phyloP scores from a whole-genome alignment of 2,888 invertebrate species.

The Eulithis testata region DNA sequence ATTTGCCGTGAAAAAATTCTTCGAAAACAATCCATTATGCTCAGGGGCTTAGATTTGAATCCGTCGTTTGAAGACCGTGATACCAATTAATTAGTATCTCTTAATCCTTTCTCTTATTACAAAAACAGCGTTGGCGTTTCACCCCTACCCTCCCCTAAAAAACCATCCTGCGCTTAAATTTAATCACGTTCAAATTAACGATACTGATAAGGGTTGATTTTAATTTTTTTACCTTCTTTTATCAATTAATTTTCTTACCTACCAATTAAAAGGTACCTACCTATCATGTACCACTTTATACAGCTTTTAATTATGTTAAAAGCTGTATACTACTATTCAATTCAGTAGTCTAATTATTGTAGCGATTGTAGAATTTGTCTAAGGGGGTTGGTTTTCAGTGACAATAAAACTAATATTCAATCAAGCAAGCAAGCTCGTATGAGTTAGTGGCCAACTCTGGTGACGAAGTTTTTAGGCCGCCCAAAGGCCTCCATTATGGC shows the following conservation, averaged over 20 bases:
- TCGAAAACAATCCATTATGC: conserved; percentile 29
- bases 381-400: too few species aligned
- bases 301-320: too few species aligned
- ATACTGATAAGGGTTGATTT: conserved; percentile 31
- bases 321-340: too few species aligned
- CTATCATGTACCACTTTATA: neutral
- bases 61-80: conserved; percentile 33
- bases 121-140: conserved; percentile 42
- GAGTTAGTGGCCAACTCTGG: too few species aligned
- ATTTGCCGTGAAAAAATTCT: conserved; percentile 29
- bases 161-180: conserved; percentile 39
- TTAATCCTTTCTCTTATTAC: conserved; percentile 50
- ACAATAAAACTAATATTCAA: too few species aligned
- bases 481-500: too few species aligned
- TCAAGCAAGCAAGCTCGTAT: too few species aligned
- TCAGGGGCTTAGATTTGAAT: conserved; percentile 30
- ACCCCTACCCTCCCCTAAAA: conserved; percentile 13
- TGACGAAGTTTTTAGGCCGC: too few species aligned
- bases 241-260: conserved; percentile 11
- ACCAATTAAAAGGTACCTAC: neutral
- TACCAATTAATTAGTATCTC: conserved; percentile 49
- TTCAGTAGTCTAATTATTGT: neutral
- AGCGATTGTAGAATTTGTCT: too few species aligned
- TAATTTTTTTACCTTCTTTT: conserved; percentile 5
- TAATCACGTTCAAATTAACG: conserved; percentile 35